Conservation (phyloP, 1,140 invertebrate genomes). For the Leguminivora glycinivorella region DNA sequence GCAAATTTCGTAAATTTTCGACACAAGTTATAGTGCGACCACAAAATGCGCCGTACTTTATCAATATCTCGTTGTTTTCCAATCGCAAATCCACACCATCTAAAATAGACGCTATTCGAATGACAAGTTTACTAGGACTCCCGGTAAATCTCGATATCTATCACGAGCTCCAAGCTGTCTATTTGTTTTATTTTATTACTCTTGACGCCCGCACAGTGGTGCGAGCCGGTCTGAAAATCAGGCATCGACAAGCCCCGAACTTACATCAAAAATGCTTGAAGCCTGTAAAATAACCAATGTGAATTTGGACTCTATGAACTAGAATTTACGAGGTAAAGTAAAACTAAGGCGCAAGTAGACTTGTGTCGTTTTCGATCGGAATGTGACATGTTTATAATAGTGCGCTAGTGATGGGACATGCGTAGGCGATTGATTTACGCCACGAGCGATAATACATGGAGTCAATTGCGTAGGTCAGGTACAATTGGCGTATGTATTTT, state of each 20-base stretch:
- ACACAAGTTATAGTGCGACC: neutral
- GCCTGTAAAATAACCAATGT: neutral
- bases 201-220: slow-evolving; percentile 43
- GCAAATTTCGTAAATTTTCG: neutral
- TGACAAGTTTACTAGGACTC: slow-evolving; percentile 28
- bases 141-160: slow-evolving; percentile 28
- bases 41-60: neutral
- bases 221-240: slow-evolving; percentile 19
- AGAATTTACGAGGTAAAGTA: neutral
- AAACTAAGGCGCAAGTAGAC: neutral
- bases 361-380: neutral
- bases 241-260: neutral
- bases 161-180: slow-evolving; percentile 14
- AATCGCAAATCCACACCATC: slow-evolving; percentile 16
- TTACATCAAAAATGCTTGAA: neutral
- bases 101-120: slow-evolving; percentile 17
- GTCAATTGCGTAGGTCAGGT: slow-evolving; percentile 40
- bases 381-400: slow-evolving; percentile 40
- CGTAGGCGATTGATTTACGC: slow-evolving; percentile 65
- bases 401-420: slow-evolving; percentile 38
- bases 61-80: neutral
- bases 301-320: neutral
- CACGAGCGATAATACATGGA: slow-evolving; percentile 26
- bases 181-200: slow-evolving; percentile 46
- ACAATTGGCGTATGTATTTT: slow-evolving; percentile 19